A percentile compares a stretch with the other conserved stretches of the same genome.
These are phyloP conservation scores for Clupea harengus DNA, from an alignment of 2,113 vertebrate species.

Conservation along the genomic window DNA sequence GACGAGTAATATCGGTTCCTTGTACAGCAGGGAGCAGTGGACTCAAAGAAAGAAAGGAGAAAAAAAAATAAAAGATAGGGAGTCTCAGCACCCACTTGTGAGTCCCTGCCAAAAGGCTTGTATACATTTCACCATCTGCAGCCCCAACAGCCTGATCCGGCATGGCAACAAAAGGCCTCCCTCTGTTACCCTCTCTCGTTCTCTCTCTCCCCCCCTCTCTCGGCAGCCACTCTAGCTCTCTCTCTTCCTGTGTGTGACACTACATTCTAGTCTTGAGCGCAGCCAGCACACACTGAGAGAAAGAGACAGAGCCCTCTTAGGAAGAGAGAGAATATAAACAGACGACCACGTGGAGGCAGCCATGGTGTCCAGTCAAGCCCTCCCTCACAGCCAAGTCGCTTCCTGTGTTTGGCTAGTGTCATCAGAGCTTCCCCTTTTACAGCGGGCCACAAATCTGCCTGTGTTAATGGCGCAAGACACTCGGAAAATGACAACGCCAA, in stretches of 20 bases:
- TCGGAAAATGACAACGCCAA: background rate
- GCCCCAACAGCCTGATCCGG: conserved; percentile 37
- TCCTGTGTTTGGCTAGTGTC: conserved; percentile 21
- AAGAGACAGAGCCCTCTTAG: background rate
- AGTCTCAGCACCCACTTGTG: conserved; percentile 24
- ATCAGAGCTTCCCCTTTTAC: conserved; percentile 23
- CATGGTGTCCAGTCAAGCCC: background rate
- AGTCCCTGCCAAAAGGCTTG: conserved; percentile 21
- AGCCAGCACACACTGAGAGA: background rate
- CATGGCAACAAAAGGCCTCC: conserved; percentile 48
- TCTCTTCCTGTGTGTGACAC: conserved; percentile 56
- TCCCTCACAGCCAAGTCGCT: background rate
- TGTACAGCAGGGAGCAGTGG: background rate
- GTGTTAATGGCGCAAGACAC: background rate
- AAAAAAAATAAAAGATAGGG: conserved; percentile 17
- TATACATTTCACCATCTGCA: conserved; percentile 52
- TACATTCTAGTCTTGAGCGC: conserved; percentile 27
- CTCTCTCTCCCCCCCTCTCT: background rate
- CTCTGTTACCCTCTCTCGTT: background rate
- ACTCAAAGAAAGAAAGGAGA: background rate
- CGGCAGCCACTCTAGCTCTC: conserved; percentile 31
- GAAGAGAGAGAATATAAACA: conserved; percentile 31
- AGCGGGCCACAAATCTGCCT: background rate
- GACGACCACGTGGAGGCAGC: conserved; percentile 28
- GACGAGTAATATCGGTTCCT: background rate